Conservation (phyloP, 2,797 vertebrate species). For the Pteronotus mesoamericanus region DNA sequence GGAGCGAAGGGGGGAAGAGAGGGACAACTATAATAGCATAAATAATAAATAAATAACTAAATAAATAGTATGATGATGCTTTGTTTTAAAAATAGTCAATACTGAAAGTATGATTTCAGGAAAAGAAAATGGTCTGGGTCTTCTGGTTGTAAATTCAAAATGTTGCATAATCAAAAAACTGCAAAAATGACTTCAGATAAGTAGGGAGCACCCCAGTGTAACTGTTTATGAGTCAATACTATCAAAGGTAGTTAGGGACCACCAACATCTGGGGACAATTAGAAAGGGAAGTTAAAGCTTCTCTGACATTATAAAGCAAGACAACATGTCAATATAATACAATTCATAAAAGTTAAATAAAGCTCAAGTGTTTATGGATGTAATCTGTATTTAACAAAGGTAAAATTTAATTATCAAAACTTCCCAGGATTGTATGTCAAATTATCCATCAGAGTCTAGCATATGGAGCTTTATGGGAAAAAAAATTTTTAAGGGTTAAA, state of each 20-base stretch:
- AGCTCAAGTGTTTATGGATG: background rate
- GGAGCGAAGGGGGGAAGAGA: no score
- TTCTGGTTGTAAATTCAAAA: background rate
- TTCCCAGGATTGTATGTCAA: background rate
- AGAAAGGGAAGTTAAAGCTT: background rate
- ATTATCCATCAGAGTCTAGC: background rate
- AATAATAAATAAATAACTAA: no score
- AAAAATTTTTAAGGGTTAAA: background rate
- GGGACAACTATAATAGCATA: no score
- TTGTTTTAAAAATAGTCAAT: background rate
- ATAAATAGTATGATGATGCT: background rate
- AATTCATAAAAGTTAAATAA: background rate
- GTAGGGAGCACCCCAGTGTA: background rate
- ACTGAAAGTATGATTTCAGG: background rate
- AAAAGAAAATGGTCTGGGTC: background rate
- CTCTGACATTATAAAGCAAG: background rate
- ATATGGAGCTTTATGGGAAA: background rate
- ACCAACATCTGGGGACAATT: background rate
- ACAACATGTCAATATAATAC: background rate
- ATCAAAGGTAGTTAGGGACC: background rate
- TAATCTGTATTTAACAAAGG: background rate
- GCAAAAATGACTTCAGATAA: background rate
- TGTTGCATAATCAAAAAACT: background rate
- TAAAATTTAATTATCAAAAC: background rate
- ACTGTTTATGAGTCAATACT: background rate